Evolutionary conservation across 2,888 invertebrate genomes (phyloP), one percentile per base, ranked within the genome.

Genomic region (Hybos culiciformis): DNA sequence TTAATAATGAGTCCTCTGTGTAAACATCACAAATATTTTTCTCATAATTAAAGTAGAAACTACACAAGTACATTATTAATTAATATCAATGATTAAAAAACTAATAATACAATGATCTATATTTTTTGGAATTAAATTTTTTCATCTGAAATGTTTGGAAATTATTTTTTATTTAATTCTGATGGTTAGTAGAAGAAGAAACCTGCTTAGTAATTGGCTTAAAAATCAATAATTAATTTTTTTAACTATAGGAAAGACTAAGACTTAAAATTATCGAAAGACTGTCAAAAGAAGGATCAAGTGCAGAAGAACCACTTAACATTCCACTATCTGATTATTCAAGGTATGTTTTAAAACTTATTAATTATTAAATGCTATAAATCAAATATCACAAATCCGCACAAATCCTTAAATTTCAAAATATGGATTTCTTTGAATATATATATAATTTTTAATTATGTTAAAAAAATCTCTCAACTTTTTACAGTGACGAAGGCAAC

Each of bases 301-400:
- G 80, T 60, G 87, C 88, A 8, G 88, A 88, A 54, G 88, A 87
- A 60, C 88, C 88, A 12, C 78, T 83, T 3, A 88, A 88, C 60
- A 86, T 90, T 51, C 78, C 78, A 46, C 67, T 90, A 21, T 85
- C 87, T 20, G 88, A 90, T 67, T 88, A 88, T 61, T 87, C 88
- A 8, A 88, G 87, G 87, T 86, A 68, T 44, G 39, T 44, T 49
- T 26, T 21, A 42, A 36, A 37, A 36, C 18, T 32, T 33, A 20
- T 19, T 19, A 21, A 14, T 23, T 31, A 12, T n/a, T 11, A 21
- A 20, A 15, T n/a, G n/a, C 26, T 34, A 17, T 31, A 19, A 31
- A 17, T 32, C 17, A 19, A 14, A 39, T 26, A 33, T 5, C 20
- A 14, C 26, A 12, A 40, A 32, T 3, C 5, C 12, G 5, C 17